A percentile compares a stretch with the other conserved stretches of the same genome.
Evolutionary conservation across 2,888 invertebrate genomes (phyloP).

Genomic region (Ennomos erosarius): DNA sequence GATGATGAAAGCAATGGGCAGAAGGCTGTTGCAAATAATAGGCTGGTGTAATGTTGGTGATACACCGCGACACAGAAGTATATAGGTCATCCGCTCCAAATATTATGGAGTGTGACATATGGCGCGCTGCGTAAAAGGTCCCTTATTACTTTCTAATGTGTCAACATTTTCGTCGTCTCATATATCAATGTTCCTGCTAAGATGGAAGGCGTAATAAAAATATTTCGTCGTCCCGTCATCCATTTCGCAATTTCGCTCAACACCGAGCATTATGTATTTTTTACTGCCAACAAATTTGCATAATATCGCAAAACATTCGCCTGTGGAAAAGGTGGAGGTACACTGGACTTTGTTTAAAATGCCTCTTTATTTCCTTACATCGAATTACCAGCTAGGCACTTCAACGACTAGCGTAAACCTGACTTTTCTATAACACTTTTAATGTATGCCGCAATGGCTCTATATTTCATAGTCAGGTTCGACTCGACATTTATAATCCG

Average conservation of each 20-base stretch:
- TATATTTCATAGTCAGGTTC: too few relatives aligned
- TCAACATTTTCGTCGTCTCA: slow-evolving; percentile 6
- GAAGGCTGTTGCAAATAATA: too few relatives aligned
- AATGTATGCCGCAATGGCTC: too few relatives aligned
- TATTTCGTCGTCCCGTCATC: slow-evolving; percentile 30
- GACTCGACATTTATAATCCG: too few relatives aligned
- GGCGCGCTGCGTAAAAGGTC: neutral
- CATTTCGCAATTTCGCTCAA: slow-evolving; percentile 33
- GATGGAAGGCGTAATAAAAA: slow-evolving; percentile 30
- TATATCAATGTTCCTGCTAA: slow-evolving; percentile 13
- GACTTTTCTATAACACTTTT: too few relatives aligned
- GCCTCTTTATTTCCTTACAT: neutral
- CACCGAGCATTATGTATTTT: slow-evolving; percentile 37
- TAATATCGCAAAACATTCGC: slow-evolving; percentile 39
- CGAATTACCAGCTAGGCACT: too few relatives aligned
- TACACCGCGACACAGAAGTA: neutral
- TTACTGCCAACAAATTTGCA: slow-evolving; percentile 44
- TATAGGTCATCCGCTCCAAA: neutral
- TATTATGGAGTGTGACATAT: neutral
- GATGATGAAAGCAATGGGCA: too few relatives aligned
- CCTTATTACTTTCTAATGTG: slow-evolving; percentile 7
- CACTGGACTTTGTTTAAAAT: slow-evolving; percentile 2
- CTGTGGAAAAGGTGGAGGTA: slow-evolving; percentile 18
- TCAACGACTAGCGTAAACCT: too few relatives aligned
- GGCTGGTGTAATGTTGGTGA: too few relatives aligned